Evolutionary conservation across 2,113 vertebrate genomes (phyloP).

Genomic region (Planiliza haematocheilus): DNA sequence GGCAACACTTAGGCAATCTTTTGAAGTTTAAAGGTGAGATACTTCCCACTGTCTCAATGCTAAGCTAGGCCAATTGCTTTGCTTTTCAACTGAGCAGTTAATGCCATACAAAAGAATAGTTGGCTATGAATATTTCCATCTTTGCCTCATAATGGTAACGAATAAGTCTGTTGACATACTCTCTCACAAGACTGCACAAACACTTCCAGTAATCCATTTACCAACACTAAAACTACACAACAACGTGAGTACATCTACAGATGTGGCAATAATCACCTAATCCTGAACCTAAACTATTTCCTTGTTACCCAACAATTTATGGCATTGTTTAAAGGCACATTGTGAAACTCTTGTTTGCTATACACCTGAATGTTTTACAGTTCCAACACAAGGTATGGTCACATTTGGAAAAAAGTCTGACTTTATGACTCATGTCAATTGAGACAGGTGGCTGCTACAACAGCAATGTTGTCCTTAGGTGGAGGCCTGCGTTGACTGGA

Average conservation of each 20-base stretch:
- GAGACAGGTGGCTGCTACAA: constrained; percentile 11
- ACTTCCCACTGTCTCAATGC: too few relatives aligned
- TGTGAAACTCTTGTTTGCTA: constrained; percentile 13
- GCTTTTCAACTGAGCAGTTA: too few relatives aligned
- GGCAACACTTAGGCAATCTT: too few relatives aligned
- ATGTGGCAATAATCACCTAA: background rate
- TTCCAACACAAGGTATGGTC: background rate
- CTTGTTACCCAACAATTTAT: background rate
- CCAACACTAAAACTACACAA: background rate
- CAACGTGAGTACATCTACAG: background rate
- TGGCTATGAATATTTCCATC: background rate
- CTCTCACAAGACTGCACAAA: background rate
- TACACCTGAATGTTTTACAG: background rate
- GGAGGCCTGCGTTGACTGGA: constrained; percentile 23
- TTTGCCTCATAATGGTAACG: background rate
- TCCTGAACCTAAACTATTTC: background rate
- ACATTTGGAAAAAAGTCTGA: constrained; percentile 5
- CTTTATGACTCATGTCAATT: background rate
- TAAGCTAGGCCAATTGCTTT: too few relatives aligned
- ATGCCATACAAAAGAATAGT: too few relatives aligned
- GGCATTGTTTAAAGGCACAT: background rate
- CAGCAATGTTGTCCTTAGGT: constrained; percentile 53
- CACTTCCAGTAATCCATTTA: background rate
- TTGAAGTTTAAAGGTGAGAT: too few relatives aligned
- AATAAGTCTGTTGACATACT: background rate